Percentiles rank a stretch among this genome's conserved stretches.
These are phyloP conservation scores for Drosophila vallismaia DNA, from an alignment of 2,888 invertebrate species.

Conservation along the genomic window DNA sequence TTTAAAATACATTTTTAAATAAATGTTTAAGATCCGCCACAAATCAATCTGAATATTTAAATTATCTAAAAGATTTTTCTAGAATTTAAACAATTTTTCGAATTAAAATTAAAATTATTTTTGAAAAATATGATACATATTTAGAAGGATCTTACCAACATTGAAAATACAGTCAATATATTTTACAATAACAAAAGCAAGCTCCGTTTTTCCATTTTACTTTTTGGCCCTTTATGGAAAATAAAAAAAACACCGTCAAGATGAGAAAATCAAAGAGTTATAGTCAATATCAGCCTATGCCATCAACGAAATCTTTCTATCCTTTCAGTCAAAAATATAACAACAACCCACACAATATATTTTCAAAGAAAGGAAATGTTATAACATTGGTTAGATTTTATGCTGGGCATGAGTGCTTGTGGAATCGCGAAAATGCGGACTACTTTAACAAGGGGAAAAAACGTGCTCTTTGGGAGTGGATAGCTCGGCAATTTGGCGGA, in stretches of 20 bases:
- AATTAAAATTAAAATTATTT: too few species aligned
- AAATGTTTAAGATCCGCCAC: not conserved
- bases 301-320: not conserved
- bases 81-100: too few species aligned
- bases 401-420: slow-evolving; percentile 35
- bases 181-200: slow-evolving; percentile 2
- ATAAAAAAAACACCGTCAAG: not conserved
- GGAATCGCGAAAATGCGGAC: slow-evolving; percentile 21
- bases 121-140: too few species aligned
- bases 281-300: not conserved
- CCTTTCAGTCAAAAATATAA: not conserved
- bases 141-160: not conserved
- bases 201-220: not conserved
- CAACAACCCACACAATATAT: not conserved
- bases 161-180: not conserved
- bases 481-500: slow-evolving; percentile 29
- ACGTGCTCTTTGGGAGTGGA: slow-evolving; percentile 24
- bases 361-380: slow-evolving; percentile 7
- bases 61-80: too few species aligned
- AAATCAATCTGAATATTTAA: too few species aligned
- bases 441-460: slow-evolving; percentile 8
- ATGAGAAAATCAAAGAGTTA: not conserved
- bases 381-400: slow-evolving; percentile 35
- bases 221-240: not conserved
- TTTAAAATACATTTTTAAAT: slow-evolving; percentile 26